Percentiles rank a stretch among this genome's conserved stretches.
phyloP scores from a whole-genome alignment of 2,113 vertebrate species.

The Lanius ludovicianus region DNA sequence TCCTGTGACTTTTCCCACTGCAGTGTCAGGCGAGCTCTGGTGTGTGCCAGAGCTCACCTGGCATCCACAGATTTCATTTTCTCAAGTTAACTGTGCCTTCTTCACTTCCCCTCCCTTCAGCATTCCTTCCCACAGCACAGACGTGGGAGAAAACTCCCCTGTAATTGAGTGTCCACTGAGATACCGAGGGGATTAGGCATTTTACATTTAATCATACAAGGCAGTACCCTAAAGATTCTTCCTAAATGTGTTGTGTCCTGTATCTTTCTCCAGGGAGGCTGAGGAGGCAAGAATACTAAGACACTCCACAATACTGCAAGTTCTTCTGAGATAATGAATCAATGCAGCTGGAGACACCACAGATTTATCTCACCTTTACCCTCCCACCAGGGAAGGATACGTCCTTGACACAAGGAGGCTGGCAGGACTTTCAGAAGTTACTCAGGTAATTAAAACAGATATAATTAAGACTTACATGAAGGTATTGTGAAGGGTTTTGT shows the following conservation, averaged over 20 bases:
- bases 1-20: background rate
- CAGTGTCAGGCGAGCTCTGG: background rate
- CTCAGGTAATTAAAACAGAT: background rate
- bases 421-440: background rate
- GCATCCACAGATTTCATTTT: background rate
- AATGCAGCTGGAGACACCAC: background rate
- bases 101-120: background rate
- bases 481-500: background rate
- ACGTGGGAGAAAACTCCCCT: background rate
- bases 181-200: background rate
- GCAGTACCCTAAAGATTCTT: background rate
- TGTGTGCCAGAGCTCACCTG: background rate
- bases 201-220: background rate
- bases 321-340: background rate
- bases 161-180: background rate
- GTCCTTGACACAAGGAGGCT: background rate
- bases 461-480: background rate
- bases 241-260: background rate
- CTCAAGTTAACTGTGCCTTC: background rate
- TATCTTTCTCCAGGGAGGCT: background rate
- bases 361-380: background rate
- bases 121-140: background rate
- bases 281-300: background rate
- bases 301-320: background rate
- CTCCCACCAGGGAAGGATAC: background rate